Evolutionary conservation across 2,797 vertebrate species (phyloP), one percentile per base, ranked within the genome.

Genomic region (Toxotes lorentzi): DNA sequence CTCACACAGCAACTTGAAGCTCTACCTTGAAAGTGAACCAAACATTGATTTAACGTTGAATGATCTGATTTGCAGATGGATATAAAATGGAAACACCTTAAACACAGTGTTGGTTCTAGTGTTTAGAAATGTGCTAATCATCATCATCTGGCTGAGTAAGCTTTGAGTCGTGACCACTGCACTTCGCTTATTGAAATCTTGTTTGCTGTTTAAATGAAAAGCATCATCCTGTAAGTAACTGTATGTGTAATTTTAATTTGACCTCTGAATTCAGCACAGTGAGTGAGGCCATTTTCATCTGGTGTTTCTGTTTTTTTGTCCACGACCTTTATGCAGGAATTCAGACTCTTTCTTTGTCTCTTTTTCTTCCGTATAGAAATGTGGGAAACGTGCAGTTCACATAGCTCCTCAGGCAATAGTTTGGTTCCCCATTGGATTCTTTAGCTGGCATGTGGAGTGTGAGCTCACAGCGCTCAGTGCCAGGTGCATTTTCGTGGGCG

Each of bases 401-500:
- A 19, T 16, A 48, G 67, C 57, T 87, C 86, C 83, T 63, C 4
- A 57, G 67, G 87, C 82, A 64, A 60, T 63, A 58, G 58, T 64
- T 78, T 23, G n/a, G 41, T 43, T 78, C 73, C 70, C 78, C 24
- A 0, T 79, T 83, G 76, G 73, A 76, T 83, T 80, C 56, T 84
- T 74, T 67, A 53, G 78, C 73, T 60, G 57, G 69, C 64, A 53
- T 76, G 70, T 82, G 74, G 76, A 78, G 63, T 77, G 83, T 81
- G 82, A 83, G 77, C 78, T 73, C 65, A 30, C 81, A 71, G 75
- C 34, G 47, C 85, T 84, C 70, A 35, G 81, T 82, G 83, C 78
- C 88, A 89, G 90, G 90, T 92, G 90, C 87, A 76, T 88, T 82
- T 72, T 87, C 87, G 70, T n/a, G n/a, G n/a, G n/a, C n/a, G n/a